Evolutionary conservation across 2,797 vertebrate genomes (phyloP).

Genomic region (Tachyglossus aculeatus): DNA sequence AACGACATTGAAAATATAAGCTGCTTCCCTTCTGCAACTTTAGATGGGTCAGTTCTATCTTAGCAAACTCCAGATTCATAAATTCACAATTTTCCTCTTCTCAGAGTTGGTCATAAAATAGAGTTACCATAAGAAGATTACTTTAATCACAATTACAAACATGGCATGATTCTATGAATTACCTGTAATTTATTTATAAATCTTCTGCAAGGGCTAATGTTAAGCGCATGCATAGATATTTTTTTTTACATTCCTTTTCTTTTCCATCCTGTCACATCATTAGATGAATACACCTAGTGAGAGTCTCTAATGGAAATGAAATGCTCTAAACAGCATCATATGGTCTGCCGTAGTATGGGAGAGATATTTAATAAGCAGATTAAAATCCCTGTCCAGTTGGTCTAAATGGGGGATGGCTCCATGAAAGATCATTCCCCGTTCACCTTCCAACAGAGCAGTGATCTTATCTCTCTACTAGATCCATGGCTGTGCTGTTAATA

Average conservation of each 20-base stretch:
- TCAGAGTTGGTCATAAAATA: slow-evolving; percentile 34
- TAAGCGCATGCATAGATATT: slow-evolving; percentile 40
- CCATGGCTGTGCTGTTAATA: too few species aligned
- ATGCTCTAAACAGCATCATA: slow-evolving; percentile 44
- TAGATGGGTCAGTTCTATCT: slow-evolving; percentile 56
- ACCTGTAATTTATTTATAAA: slow-evolving; percentile 45
- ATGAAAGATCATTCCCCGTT: slow-evolving; percentile 56
- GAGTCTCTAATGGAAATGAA: slow-evolving; percentile 47
- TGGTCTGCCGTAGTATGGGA: slow-evolving; percentile 37
- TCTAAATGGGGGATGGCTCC: slow-evolving; percentile 46
- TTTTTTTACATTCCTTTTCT: slow-evolving; percentile 48
- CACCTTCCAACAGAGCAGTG: slow-evolving; percentile 53
- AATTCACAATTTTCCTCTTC: slow-evolving; percentile 55
- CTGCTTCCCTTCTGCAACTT: slow-evolving; percentile 60
- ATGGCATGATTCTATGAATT: slow-evolving; percentile 59
- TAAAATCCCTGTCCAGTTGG: slow-evolving; percentile 51
- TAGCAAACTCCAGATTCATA: slow-evolving; percentile 53
- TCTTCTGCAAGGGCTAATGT: slow-evolving; percentile 34
- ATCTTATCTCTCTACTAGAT: slow-evolving; percentile 57
- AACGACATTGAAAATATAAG: slow-evolving; percentile 63
- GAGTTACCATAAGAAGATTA: slow-evolving; percentile 55
- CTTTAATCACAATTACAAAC: slow-evolving; percentile 65
- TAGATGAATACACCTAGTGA: slow-evolving; percentile 49
- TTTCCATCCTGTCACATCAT: slow-evolving; percentile 39
- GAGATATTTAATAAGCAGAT: slow-evolving; percentile 57